Conservation (phyloP, 2,113 vertebrate genomes). For the Natator depressus region DNA sequence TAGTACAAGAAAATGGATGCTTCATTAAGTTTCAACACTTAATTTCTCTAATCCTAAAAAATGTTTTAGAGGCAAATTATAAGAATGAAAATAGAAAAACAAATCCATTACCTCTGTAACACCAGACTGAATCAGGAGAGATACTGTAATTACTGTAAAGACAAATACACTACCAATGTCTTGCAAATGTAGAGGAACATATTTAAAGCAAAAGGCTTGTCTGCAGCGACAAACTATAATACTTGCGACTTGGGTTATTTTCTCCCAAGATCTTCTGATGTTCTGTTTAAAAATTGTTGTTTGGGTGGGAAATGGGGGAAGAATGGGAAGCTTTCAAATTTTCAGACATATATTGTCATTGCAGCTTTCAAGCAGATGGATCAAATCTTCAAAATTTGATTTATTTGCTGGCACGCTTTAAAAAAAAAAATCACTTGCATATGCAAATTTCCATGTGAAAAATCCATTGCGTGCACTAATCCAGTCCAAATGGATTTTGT, state of each 20-base stretch:
- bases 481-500: accelerated
- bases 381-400: neutral
- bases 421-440: neutral
- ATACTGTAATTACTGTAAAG: neutral
- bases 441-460: neutral
- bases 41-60: neutral
- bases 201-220: neutral
- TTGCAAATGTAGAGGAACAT: neutral
- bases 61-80: neutral
- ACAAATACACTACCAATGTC: neutral
- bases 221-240: neutral
- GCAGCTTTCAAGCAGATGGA: neutral
- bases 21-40: neutral
- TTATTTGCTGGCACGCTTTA: neutral
- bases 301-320: neutral
- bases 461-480: neutral
- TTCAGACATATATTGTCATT: neutral
- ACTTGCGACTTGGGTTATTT: neutral
- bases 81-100: neutral
- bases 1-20: accelerated
- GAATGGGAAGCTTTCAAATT: neutral
- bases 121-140: neutral
- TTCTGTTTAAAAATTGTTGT: accelerated
- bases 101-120: neutral
- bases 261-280: neutral